Base-by-base conservation (phyloP, 2,888 invertebrate species). In the Argyra leucocephala region DNA sequence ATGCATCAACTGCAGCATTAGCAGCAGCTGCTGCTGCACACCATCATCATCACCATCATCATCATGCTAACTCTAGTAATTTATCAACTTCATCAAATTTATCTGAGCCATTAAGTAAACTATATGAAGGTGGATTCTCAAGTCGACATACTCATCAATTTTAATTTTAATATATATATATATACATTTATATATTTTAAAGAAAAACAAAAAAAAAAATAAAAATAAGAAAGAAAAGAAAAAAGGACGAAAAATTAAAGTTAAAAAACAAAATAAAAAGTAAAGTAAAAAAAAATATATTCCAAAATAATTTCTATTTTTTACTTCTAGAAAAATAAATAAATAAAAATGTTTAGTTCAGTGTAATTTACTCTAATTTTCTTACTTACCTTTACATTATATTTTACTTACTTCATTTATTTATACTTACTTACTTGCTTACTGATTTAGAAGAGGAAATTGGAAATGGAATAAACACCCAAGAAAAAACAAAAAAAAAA, bases 111-210 rank as follows among this genome's bases (percentile, higher is more conserved):
- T 85, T 92, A 74, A 91, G 91, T 83, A 93, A 93, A 83, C 85
- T 93, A 73, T 93, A 92, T 83, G 93, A 91, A 80, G 86, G 88
- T 78, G 90, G 90, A 76, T 91, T 91, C 81, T 86, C 88, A 71
- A 90, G 78, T 68, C 86, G 80, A 71, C 79, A 80, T 70, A 78
- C 78, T 48, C 78, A 78, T 63, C 79, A 79, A 71, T 79, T 73
- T 72, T 75, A 75, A 69, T 22, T 24, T 22, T 18, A 7, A 24
- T n/a, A n/a, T n/a, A n/a, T n/a, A n/a, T n/a, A n/a, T n/a, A n/a
- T n/a, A n/a, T n/a, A n/a, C n/a, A n/a, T n/a, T n/a, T n/a, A n/a
- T 22, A 22, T 58, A 23, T 24, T 23, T 24, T 5, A 60, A 12
- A 23, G 5, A 24, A 60, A 23, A 60, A 22, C 9, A 57, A 9